Base-by-base conservation (phyloP, 2,888 invertebrate genomes). In the Pomacea canaliculata region DNA sequence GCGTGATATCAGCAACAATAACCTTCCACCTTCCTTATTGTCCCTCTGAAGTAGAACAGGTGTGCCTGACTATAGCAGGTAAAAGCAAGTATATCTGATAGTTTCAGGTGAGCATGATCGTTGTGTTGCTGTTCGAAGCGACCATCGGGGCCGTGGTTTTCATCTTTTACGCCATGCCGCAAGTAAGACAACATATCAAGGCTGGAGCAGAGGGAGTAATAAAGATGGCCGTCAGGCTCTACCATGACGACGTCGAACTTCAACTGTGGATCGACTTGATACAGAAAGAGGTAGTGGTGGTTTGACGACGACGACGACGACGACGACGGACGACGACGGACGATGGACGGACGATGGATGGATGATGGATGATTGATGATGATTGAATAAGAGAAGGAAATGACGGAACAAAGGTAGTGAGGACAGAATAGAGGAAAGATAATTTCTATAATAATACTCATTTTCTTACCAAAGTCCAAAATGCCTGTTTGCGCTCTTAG, bases 131-230 rank as follows among this genome's bases (percentile, higher is more conserved):
- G 7, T 78, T 86, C 51, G 89, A 89, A 76, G 67, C 87, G 67
- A 73, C 85, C 27, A 71, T 88, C 0, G 87, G 84, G 0, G 78
- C 84, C 10, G 73, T 85, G 18, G 82, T 89, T 23, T 85, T 88
- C 77, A 79, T 89, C 27, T 86, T 88, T 76, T 89, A 87, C 81
- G 84, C 85, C 27, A 85, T 86, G 66, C 88, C 88, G 4, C 83
- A 82, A 72, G 83, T 85, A 19, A 78, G 87, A 59, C 80, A 84
- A 46, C 78, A 81, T 18, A 79, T 88, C 18, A 80, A 86, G 19
- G 82, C 84, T 7, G 83, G 85, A 46, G 88, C 89, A 2, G 85
- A 87, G 70, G 81, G 83, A 60, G 82, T 85, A 8, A 81, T 89
- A 10, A 84, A 80, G 73, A 79, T 83, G 19, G 89, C 88, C 16